phyloP scores from a whole-genome alignment of 2,113 vertebrate genomes.

The Vulpes lagopus region DNA sequence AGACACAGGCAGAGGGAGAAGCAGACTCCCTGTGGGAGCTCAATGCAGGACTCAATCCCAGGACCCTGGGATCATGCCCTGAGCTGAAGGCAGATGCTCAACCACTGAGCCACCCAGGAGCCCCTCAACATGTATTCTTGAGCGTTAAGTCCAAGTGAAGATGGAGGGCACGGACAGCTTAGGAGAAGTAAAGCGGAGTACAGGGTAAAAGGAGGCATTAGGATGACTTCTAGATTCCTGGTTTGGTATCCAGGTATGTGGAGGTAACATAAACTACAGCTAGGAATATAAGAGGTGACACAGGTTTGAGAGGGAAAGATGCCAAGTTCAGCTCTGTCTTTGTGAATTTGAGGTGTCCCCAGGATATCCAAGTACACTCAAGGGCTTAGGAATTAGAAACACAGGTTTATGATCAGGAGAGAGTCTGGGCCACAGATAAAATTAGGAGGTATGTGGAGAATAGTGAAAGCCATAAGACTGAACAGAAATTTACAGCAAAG shows the following conservation, averaged over 20 bases:
- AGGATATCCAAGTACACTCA: background rate
- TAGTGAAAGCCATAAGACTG: background rate
- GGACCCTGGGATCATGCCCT: no score
- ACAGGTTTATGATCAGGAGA: background rate
- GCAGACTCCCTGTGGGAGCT: no score
- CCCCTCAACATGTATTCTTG: background rate
- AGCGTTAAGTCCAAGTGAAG: background rate
- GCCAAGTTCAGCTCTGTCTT: background rate
- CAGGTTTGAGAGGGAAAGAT: conserved; percentile 15
- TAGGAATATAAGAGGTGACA: background rate
- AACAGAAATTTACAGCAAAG: conserved; percentile 43
- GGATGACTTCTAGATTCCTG: background rate
- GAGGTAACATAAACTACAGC: conserved; percentile 39
- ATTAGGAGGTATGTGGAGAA: background rate
- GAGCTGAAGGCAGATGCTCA: no score
- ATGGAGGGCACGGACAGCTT: background rate
- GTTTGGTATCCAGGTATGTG: background rate
- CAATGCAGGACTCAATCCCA: no score
- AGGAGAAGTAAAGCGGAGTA: background rate
- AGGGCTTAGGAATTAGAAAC: conserved; percentile 39
- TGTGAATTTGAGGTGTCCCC: background rate
- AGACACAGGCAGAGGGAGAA: no score
- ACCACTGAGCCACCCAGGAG: no score
- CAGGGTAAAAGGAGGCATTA: background rate
- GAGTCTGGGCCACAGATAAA: background rate